Conservation (phyloP, 2,888 invertebrate species). For the Sphinx pinastri region DNA sequence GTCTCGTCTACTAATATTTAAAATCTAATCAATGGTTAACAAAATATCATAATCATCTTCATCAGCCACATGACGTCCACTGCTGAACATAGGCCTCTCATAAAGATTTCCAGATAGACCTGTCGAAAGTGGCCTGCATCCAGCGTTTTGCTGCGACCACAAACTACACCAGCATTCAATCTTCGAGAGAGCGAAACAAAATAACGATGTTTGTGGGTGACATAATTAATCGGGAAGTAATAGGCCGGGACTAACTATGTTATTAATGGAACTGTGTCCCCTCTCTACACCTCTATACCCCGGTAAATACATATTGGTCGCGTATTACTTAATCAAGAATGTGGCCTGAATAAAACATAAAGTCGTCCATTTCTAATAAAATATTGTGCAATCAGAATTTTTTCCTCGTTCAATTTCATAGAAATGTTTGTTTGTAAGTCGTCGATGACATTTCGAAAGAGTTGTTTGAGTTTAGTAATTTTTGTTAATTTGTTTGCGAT, state of each 20-base stretch:
- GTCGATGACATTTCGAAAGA: neutral
- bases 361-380: conserved; percentile 25
- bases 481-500: too few relatives aligned
- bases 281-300: conserved; percentile 35
- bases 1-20: too few relatives aligned
- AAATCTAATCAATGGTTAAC: too few relatives aligned
- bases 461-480: too few relatives aligned
- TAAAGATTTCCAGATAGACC: too few relatives aligned
- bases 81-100: neutral
- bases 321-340: conserved; percentile 43
- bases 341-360: conserved; percentile 46
- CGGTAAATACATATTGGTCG: conserved; percentile 39
- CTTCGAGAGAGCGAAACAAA: conserved; percentile 28
- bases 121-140: too few relatives aligned
- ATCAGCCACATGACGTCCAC: too few relatives aligned
- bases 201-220: conserved; percentile 48
- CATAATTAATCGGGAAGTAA: conserved; percentile 57
- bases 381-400: neutral
- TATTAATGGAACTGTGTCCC: conserved; percentile 48
- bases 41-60: too few relatives aligned
- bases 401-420: neutral
- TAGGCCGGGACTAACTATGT: conserved; percentile 47
- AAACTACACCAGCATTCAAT: conserved; percentile 7
- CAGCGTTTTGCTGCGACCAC: neutral
- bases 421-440: neutral